A percentile compares a stretch with the other conserved stretches of the same genome.
Conservation (phyloP, 2,888 invertebrate genomes). For the Ptychoptera contaminata region DNA sequence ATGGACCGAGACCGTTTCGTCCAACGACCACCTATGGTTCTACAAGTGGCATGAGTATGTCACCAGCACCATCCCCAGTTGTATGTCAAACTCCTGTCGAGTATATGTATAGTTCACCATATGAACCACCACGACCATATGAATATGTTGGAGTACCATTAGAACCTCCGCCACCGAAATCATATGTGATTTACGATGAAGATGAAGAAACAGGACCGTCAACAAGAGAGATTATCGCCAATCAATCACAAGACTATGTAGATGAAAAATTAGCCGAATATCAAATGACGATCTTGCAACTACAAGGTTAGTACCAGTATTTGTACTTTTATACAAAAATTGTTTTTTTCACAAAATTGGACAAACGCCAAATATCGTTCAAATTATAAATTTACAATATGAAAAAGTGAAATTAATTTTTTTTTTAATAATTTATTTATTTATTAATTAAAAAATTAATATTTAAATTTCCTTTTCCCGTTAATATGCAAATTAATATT, state of each 20-base stretch:
- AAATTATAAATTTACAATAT: too few species aligned
- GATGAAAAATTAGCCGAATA: constrained; percentile 89
- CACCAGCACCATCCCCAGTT: constrained; percentile 40
- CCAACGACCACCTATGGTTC: constrained; percentile 21
- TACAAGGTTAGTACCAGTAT: constrained; percentile 54
- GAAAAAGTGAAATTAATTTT: too few species aligned
- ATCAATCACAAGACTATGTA: constrained; percentile 86
- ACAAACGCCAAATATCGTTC: too few species aligned
- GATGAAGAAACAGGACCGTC: constrained; percentile 68
- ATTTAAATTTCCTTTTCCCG: too few species aligned
- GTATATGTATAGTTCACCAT: constrained; percentile 41
- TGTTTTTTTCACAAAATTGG: too few species aligned
- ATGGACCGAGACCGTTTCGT: constrained; percentile 31
- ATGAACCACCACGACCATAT: constrained; percentile 34
- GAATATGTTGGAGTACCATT: constrained; percentile 61
- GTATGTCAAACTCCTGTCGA: constrained; percentile 42
- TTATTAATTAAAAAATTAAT: too few species aligned
- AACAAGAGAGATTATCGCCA: constrained; percentile 83
- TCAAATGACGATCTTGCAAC: constrained; percentile 76
- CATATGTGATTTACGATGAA: constrained; percentile 41
- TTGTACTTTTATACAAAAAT: neutral
- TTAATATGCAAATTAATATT: too few species aligned
- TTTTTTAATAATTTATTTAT: too few species aligned
- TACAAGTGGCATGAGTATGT: constrained; percentile 30
- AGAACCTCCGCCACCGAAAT: constrained; percentile 52